A percentile compares a stretch with the other conserved stretches of the same genome.
These are phyloP conservation scores for Eumacrocentrus americanus DNA, from an alignment of 2,888 invertebrate genomes.

Conservation along the genomic window DNA sequence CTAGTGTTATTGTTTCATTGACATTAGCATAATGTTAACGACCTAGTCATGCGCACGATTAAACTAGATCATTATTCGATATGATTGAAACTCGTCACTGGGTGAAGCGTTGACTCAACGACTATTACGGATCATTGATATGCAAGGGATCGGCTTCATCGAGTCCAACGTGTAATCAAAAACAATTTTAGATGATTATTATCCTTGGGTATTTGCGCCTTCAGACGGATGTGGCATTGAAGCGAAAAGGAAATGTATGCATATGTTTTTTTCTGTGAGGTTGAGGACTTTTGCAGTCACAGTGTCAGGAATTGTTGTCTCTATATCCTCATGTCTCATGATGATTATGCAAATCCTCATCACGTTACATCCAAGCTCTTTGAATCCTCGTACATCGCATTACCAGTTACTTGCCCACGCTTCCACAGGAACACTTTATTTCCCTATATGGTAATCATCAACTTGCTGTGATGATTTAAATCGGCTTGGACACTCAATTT, in stretches of 20 bases:
- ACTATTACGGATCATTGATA: slow-evolving; percentile 32
- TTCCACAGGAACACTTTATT: too few relatives aligned
- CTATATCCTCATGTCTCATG: too few relatives aligned
- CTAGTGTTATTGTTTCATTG: slow-evolving; percentile 3
- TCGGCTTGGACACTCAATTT: too few relatives aligned
- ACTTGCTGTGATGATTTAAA: too few relatives aligned
- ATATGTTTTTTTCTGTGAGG: too few relatives aligned
- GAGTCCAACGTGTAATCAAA: slow-evolving; percentile 14
- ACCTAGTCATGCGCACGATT: slow-evolving; percentile 18
- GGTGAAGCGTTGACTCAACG: slow-evolving; percentile 17
- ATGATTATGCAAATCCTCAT: too few relatives aligned
- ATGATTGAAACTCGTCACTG: slow-evolving; percentile 18
- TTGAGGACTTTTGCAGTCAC: too few relatives aligned
- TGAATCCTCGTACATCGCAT: too few relatives aligned
- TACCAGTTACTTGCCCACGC: too few relatives aligned
- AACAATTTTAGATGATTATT: slow-evolving; percentile 24
- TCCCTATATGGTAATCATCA: too few relatives aligned
- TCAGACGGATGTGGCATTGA: background rate
- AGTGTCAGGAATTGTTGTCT: too few relatives aligned
- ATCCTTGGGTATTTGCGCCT: slow-evolving; percentile 19
- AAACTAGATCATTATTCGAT: slow-evolving; percentile 15
- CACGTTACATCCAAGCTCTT: too few relatives aligned
- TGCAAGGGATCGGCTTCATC: slow-evolving; percentile 25
- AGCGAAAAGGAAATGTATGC: background rate
- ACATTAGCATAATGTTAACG: slow-evolving; percentile 25